Evolutionary conservation across 2,797 vertebrate species (phyloP).

Genomic region (Linurgus olivaceus): DNA sequence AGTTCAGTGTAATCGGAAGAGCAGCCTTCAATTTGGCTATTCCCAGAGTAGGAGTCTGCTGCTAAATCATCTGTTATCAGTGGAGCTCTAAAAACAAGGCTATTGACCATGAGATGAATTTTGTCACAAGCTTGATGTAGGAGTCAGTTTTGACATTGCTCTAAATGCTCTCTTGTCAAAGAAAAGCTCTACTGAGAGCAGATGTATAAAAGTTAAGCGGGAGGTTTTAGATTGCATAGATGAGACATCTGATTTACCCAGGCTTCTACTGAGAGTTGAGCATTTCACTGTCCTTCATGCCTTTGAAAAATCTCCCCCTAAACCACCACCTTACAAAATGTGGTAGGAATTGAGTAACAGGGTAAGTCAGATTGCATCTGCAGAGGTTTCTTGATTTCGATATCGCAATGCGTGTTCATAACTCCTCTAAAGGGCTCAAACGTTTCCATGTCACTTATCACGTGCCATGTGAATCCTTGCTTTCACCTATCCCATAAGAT

Average conservation of each 20-base stretch:
- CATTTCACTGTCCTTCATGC: conserved; percentile 2
- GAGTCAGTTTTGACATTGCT: conserved; percentile 66
- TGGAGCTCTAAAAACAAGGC: conserved; percentile 66
- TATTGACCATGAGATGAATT: conserved; percentile 68
- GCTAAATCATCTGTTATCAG: conserved; percentile 64
- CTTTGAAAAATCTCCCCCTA: conserved; percentile 34
- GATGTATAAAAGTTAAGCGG: conserved; percentile 33
- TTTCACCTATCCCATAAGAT: not conserved
- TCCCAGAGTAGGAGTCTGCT: conserved; percentile 28
- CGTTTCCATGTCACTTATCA: not conserved
- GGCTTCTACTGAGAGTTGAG: conserved; percentile 24
- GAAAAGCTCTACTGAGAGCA: conserved; percentile 55
- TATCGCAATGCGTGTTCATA: fast-evolving
- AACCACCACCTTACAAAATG: not conserved
- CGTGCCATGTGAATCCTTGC: not conserved
- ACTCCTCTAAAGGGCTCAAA: not conserved
- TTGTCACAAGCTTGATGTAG: conserved; percentile 62
- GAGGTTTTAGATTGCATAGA: conserved; percentile 49
- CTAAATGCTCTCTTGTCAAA: conserved; percentile 46
- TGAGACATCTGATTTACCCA: conserved; percentile 49
- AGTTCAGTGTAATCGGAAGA: not conserved
- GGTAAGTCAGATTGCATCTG: not conserved
- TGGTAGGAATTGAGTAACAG: not conserved
- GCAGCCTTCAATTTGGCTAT: conserved; percentile 55
- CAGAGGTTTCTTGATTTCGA: not conserved